Evolutionary conservation across 1,140 invertebrate species (phyloP), one percentile per base, ranked within the genome.

Genomic region (Drosophila sturtevanti): DNA sequence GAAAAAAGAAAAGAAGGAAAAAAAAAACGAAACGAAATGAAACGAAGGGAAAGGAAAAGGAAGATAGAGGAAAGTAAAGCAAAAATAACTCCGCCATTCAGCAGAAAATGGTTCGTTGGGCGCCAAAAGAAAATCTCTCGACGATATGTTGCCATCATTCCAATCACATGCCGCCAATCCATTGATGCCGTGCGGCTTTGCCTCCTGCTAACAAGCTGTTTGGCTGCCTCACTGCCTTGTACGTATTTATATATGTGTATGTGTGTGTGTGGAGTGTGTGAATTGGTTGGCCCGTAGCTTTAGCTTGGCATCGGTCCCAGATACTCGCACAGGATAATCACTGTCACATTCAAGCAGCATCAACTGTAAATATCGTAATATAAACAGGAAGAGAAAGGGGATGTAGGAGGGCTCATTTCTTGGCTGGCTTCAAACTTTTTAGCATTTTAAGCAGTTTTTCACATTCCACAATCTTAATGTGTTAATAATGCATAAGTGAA

Each of bases 401-500:
- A n/a, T 16, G 14, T 18, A 44, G 41, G 7, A 11, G 18, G 51
- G 67, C 38, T 31, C 34, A 16, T 51, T 14, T 21, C 27, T 11
- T 38, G 24, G 44, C 34, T 31, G 37, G 22, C 35, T 60, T 81
- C 51, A 44, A 51, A 21, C 63, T 77, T 80, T 80, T 67, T 9
- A 71, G 64, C 76, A 81, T 66, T 77, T 61, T 69, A 73, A 77
- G 79, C 64, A 65, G 73, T 68, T 77, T 55, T 27, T 51, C 41
- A 72, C 27, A 72, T 66, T 62, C 65, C 63, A 63, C 63, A 63
- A 77, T 81, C 69, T 82, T 71, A 82, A 82, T 82, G 79, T 82
- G 74, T 82, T 82, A 78, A 82, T 81, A 82, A 82, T 75, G 79
- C 74, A 82, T 71, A 81, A 69, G 24, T 62, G 63, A 77, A 69